A percentile compares a stretch with the other conserved stretches of the same genome.
phyloP scores from a whole-genome alignment of 2,888 invertebrate genomes.

The Suillia variegata region DNA sequence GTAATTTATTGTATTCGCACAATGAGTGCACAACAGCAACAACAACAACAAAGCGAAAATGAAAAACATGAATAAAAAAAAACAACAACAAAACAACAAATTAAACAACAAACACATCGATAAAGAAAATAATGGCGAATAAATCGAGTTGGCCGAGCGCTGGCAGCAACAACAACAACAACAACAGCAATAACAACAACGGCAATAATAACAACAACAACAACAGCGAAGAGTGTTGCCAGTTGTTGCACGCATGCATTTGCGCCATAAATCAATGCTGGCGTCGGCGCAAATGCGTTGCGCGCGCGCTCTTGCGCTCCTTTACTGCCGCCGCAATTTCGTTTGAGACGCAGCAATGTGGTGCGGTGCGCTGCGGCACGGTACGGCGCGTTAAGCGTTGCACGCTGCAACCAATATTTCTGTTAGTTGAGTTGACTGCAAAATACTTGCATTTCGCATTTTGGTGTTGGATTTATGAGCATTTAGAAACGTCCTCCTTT shows the following conservation, averaged over 20 bases:
- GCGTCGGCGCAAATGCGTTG: not conserved
- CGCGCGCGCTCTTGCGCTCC: not conserved
- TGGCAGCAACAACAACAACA: not conserved
- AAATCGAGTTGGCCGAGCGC: too few relatives aligned
- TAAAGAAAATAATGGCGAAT: too few relatives aligned
- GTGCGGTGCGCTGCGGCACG: too few relatives aligned
- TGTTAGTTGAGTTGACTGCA: not conserved
- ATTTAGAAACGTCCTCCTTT: slow-evolving; percentile 27
- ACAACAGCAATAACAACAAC: not conserved
- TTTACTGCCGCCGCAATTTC: too few relatives aligned
- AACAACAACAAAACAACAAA: not conserved
- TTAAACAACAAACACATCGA: too few relatives aligned
- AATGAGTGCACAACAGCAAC: too few relatives aligned
- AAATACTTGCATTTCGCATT: not conserved
- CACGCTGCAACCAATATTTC: not conserved
- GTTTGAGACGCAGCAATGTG: too few relatives aligned
- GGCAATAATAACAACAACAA: not conserved
- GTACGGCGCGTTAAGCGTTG: too few relatives aligned
- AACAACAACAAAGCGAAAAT: not conserved
- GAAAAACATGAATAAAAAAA: too few relatives aligned
- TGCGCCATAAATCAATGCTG: not conserved
- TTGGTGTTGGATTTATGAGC: slow-evolving; percentile 23
- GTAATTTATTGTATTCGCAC: too few relatives aligned
- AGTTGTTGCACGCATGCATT: not conserved
- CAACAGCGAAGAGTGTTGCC: not conserved